Conservation (phyloP, 2,888 invertebrate species). For the Ganaspis brasiliensis region DNA sequence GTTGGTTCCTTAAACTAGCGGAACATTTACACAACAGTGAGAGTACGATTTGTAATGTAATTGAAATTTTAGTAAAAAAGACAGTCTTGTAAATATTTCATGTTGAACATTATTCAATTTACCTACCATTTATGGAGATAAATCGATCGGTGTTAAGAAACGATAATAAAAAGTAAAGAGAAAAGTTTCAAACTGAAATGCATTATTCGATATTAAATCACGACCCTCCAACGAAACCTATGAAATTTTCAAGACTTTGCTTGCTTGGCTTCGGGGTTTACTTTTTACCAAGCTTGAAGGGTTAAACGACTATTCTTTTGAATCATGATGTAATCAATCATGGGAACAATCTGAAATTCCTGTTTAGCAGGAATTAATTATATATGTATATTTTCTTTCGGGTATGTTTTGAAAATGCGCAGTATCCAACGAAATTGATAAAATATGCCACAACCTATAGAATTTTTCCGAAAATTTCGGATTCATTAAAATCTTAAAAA, state of each 20-base stretch:
- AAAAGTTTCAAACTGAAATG: background rate
- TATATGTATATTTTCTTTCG: too few relatives aligned
- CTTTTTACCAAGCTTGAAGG: background rate
- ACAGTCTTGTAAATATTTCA: conserved; percentile 11
- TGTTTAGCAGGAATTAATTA: too few relatives aligned
- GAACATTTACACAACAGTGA: background rate
- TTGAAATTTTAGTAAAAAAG: background rate
- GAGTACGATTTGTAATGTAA: conserved; percentile 9
- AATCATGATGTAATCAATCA: background rate
- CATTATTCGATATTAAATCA: conserved; percentile 32
- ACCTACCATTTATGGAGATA: conserved; percentile 14
- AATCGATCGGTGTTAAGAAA: conserved; percentile 18
- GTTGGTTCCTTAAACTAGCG: background rate
- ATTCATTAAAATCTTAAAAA: background rate
- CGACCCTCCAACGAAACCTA: background rate
- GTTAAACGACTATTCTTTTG: background rate
- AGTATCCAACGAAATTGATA: too few relatives aligned
- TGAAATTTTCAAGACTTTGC: background rate
- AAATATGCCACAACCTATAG: too few relatives aligned
- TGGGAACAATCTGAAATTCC: background rate
- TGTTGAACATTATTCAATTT: conserved; percentile 14
- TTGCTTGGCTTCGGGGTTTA: background rate
- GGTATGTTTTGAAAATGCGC: too few relatives aligned
- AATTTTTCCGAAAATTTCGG: too few relatives aligned
- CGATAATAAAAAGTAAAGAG: conserved; percentile 5